phyloP scores from a whole-genome alignment of 2,888 invertebrate genomes.

The Drosophila pseudotakahashii region DNA sequence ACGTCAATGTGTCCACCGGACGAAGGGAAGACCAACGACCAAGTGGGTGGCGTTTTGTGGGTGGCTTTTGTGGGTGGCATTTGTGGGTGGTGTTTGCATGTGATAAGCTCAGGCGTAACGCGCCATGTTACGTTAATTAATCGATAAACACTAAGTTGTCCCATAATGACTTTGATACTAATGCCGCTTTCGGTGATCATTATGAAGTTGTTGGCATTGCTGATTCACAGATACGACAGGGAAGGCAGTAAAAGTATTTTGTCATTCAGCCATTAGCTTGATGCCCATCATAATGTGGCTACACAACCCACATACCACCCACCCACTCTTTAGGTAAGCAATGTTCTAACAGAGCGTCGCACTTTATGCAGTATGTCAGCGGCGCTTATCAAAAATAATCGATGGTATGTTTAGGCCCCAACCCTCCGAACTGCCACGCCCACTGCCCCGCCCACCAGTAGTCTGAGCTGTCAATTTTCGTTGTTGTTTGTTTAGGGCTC shows the following conservation, averaged over 20 bases:
- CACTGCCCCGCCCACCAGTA: conserved; percentile 18
- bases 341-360: conserved; percentile 24
- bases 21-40: conserved; percentile 37
- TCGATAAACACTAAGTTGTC: conserved; percentile 61
- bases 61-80: conserved; percentile 8
- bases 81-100: conserved; percentile 25
- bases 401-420: conserved; percentile 50
- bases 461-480: conserved; percentile 70
- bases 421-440: conserved; percentile 3
- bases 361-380: conserved; percentile 58
- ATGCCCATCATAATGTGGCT: conserved; percentile 52
- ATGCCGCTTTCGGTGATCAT: conserved; percentile 42
- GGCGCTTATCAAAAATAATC: conserved; percentile 71
- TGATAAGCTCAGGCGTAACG: conserved; percentile 73
- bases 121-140: conserved; percentile 75
- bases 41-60: conserved; percentile 13
- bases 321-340: conserved; percentile 21
- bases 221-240: conserved; percentile 54
- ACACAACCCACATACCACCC: conserved; percentile 4
- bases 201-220: conserved; percentile 54
- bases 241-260: conserved; percentile 48
- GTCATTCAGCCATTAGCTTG: conserved; percentile 65
- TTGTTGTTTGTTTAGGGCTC: conserved; percentile 58
- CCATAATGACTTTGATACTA: conserved; percentile 45
- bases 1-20: conserved; percentile 60